phyloP scores from a whole-genome alignment of 1,140 invertebrate species.

The Cydia amplana region DNA sequence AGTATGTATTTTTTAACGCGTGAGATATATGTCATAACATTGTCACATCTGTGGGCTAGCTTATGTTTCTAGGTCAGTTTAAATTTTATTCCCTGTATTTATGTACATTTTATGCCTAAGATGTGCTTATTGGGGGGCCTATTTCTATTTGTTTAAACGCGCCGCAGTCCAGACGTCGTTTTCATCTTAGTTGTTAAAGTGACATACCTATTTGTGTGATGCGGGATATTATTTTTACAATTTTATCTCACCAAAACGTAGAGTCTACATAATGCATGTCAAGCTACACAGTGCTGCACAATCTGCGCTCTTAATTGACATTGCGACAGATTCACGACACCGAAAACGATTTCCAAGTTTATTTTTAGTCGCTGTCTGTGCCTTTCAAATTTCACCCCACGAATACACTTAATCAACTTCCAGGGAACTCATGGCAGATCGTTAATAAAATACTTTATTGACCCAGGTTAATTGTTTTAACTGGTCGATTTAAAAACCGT shows the following conservation, averaged over 20 bases:
- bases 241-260: not conserved
- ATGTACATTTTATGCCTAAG: too few species aligned
- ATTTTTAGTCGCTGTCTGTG: constrained; percentile 8
- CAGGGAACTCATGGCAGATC: constrained; percentile 34
- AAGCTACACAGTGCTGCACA: not conserved
- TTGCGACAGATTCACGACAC: constrained; percentile 10
- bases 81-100: too few species aligned
- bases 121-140: too few species aligned
- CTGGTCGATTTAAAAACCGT: constrained; percentile 33
- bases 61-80: too few species aligned
- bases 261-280: not conserved
- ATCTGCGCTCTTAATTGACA: constrained; percentile 20
- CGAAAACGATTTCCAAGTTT: constrained; percentile 21
- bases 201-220: not conserved
- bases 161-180: too few species aligned
- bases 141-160: too few species aligned
- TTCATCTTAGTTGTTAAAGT: not conserved
- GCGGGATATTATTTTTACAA: not conserved
- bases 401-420: constrained; percentile 34
- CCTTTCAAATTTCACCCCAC: constrained; percentile 28
- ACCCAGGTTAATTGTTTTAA: constrained; percentile 41
- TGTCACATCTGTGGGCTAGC: not conserved
- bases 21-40: not conserved
- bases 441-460: constrained; percentile 43
- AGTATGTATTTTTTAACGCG: not conserved